Evolutionary conservation across 2,797 vertebrate genomes (phyloP), one percentile per base, ranked within the genome.

Genomic region (Urocyon cinereoargenteus): DNA sequence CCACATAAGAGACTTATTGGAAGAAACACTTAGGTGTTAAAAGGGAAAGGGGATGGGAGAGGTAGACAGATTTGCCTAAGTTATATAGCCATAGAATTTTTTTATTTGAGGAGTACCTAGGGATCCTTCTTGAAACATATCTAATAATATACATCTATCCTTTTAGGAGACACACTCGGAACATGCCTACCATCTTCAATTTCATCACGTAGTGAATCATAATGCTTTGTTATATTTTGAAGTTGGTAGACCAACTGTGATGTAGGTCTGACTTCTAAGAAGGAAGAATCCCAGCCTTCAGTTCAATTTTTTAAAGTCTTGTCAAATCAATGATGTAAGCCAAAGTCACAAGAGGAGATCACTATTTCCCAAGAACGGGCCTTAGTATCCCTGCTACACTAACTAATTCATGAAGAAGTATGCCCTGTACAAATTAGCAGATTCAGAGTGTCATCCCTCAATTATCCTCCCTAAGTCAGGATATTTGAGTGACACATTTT

Each of bases 161-260:
- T 51, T 86, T 7, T 57, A 75, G 62, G 13, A 10, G 1, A 45
- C 15, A 53, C 24, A 61, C 5, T 55, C 14, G 72, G 5, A 78
- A 92, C 12, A 81, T n/a, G 21, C 16, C 1, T 15, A 73, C 7
- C 62, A 79, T 87, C 26, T 77, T 88, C 16, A 84, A 6, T 62
- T 87, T 87, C 79, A 84, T 7, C 22, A 90, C n/a, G 4, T 36
- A 90, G 24, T 90, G 45, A 90, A 28, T 90, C 59, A 91, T 82
- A 91, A 91, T 61, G 13, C 1, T 84, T 70, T 45, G 6, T 66
- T 51, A 82, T 45, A 82, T 78, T 85, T 90, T 82, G 3, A 96
- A 92, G 64, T 45, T 93, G 40, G 40, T 45, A 45, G 40, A 45
- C 40, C 40, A 45, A 45, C 40, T 45, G 2, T 14, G 19, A 62